Conservation (phyloP, 1,140 invertebrate species). For the Macrobrachium nipponense region DNA sequence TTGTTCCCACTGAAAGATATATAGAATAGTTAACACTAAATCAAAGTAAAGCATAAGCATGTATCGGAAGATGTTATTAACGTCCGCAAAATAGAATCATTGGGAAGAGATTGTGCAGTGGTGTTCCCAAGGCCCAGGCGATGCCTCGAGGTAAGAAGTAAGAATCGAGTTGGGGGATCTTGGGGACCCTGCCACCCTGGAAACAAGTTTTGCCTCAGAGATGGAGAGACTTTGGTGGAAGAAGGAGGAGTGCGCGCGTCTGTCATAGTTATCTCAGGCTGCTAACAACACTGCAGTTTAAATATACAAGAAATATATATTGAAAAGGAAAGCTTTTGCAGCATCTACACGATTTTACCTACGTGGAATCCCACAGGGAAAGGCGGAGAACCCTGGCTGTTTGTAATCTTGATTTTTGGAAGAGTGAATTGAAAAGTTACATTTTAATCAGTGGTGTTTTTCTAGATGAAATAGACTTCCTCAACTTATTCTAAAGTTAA, state of each 20-base stretch:
- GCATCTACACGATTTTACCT: too few species aligned
- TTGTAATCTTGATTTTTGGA: too few species aligned
- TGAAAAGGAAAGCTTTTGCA: too few species aligned
- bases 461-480: too few species aligned
- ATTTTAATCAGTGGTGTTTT: too few species aligned
- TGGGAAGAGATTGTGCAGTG: constrained; percentile 9
- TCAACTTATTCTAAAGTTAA: too few species aligned
- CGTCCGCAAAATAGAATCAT: constrained; percentile 10
- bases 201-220: constrained; percentile 33
- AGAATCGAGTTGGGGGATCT: background rate
- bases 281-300: background rate
- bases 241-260: constrained; percentile 6
- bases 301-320: background rate
- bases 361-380: too few species aligned
- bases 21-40: background rate
- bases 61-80: background rate
- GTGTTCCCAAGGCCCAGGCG: constrained; percentile 15
- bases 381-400: too few species aligned
- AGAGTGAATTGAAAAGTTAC: too few species aligned
- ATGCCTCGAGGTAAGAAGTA: constrained; percentile 28
- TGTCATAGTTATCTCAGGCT: background rate
- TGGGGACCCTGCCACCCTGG: constrained; percentile 14
- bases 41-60: background rate
- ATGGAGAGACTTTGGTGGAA: constrained; percentile 7
- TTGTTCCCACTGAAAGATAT: background rate